These are phyloP conservation scores for Acanthococcus lagerstroemiae DNA, from an alignment of 2,888 invertebrate species.

Conservation along the genomic window DNA sequence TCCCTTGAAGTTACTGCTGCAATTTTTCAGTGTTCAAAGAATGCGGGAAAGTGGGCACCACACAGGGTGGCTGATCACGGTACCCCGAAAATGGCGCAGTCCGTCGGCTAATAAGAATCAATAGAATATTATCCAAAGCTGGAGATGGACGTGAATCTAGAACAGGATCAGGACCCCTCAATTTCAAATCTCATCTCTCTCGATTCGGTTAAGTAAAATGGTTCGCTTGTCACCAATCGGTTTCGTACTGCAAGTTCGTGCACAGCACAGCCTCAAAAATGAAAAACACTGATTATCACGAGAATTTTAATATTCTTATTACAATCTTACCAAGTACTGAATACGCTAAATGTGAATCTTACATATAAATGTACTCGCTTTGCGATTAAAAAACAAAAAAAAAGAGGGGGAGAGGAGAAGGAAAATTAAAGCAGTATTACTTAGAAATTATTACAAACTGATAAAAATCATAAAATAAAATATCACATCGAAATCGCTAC, in stretches of 20 bases:
- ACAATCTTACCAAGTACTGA: constrained; percentile 12
- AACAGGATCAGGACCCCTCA: too few species aligned
- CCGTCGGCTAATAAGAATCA: too few species aligned
- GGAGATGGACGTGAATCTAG: too few species aligned
- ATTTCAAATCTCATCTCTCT: too few species aligned
- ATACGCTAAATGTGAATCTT: constrained; percentile 22
- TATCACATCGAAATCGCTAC: constrained; percentile 30
- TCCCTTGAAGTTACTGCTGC: too few species aligned
- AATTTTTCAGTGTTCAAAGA: too few species aligned
- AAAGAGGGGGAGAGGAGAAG: neutral
- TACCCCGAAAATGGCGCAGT: too few species aligned
- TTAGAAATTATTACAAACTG: constrained; percentile 2
- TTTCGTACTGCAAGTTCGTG: too few species aligned
- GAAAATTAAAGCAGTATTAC: constrained; percentile 15
- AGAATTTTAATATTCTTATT: neutral
- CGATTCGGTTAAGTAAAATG: neutral
- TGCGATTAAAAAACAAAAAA: constrained; percentile 23
- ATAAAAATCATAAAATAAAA: constrained; percentile 30
- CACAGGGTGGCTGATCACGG: too few species aligned
- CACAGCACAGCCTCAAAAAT: neutral
- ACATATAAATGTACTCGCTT: constrained; percentile 22
- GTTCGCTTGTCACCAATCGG: neutral
- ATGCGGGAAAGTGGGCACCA: too few species aligned
- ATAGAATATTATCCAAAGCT: too few species aligned
- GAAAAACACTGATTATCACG: neutral